Evolutionary conservation across 1,140 invertebrate genomes (phyloP), one percentile per base, ranked within the genome.

Genomic region (Lepidostoma basale): DNA sequence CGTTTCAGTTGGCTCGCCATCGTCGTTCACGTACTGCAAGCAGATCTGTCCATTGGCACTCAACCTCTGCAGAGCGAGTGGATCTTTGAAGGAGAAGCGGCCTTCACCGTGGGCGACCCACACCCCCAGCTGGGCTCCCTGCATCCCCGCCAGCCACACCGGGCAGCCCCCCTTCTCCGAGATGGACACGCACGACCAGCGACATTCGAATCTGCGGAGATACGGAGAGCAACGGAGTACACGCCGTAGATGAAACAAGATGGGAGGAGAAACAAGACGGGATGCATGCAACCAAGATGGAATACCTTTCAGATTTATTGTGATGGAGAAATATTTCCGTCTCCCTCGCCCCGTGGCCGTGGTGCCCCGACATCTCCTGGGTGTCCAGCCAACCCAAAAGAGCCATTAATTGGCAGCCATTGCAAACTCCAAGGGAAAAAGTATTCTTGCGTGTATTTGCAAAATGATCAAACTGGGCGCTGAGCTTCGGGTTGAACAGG

Each of bases 91-190:
- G 1, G 85, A 84, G 73, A 91, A 89, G 68, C 86, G 85, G 75
- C 97, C 97, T 86, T 99, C 97, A 3, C 94, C 97, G 76, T 99
- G 97, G n/a, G 96, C 95, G 22, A 96, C 87, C 97, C 97, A 99
- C 68, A 98, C 91, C 10, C 97, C 97, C 22, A 98, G 83, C 0
- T 91, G 82, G 3, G 90, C 90, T 5, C 87, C 89, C 63, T 90
- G 87, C 96, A 99, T 97, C 3, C 88, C 93, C 71, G 84, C 79
- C 52, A 98, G 82, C 94, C 98, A 96, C 8, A 98, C 90, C 1
- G 89, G 87, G 18, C 88, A 88, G 72, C 86, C 83, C 4, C 74
- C 75, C 5, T 72, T 58, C 23, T 79, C 73, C 9, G 72, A 76
- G 56, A 98, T 90, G 72, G 83, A 88, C 0, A 98, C 91, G 0